Evolutionary conservation across 2,113 vertebrate species (phyloP), one percentile per base, ranked within the genome.

Genomic region (Tachysurus vachellii): DNA sequence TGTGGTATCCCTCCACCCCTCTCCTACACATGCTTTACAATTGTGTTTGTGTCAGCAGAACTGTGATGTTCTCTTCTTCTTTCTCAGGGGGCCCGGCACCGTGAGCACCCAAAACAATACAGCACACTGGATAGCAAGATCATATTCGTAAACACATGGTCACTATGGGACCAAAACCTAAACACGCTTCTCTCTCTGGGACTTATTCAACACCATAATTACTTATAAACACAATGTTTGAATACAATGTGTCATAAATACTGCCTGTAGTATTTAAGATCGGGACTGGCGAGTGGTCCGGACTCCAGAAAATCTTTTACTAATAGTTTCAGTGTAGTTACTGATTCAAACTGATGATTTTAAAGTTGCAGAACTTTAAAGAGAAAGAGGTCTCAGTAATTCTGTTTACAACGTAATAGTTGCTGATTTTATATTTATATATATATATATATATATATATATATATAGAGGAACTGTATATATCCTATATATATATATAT

Each of bases 41-140:
- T 87, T 47, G 83, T 86, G 80, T 88, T 89, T 88, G 85, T 89
- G 62, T 80, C 76, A 71, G 21, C 44, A 81, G 76, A 62, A 73
- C 64, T 81, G 68, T 42, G 31, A 68, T 79, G 64, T 56, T 79
- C 61, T 85, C 81, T 77, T 53, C 42, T 84, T 76, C 44, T 80
- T 81, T 57, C 81, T 84, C 80, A 79, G 26, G 47, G 82, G 86
- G 23, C 77, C 73, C 85, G 86, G 79, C 54, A 87, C 70, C 21
- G 31, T 14, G 44, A 83, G 68, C 64, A 64, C 79, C 76, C 53
- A 28, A 86, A 90, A 68, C 87, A 85, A 50, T 86, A 83, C 57
- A 31, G 0, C 9, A 68, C 56, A 16, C 53, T n/a, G 17, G 56
- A 59, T 23, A 42, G 84, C 57, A 13, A n/a, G 19, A 50, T 90